Evolutionary conservation across 1,140 invertebrate genomes (phyloP).

Genomic region (Eulimnadia texana): DNA sequence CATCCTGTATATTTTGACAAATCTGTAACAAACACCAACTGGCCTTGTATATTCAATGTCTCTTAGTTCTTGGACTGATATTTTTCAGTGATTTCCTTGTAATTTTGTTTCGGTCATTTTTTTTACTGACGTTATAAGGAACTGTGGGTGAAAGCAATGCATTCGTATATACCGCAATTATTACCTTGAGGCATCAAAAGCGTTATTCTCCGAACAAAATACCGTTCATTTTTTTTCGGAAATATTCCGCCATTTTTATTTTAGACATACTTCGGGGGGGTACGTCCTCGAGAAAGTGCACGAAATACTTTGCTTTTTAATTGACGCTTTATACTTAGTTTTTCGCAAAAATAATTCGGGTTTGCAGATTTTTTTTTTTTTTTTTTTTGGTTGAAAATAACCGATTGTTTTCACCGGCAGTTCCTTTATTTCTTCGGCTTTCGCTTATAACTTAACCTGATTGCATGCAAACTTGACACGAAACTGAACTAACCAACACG

Average conservation of each 20-base stretch:
- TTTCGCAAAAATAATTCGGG: not conserved
- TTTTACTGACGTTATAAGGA: not conserved
- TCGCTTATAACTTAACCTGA: too few species aligned
- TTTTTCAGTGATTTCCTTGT: not conserved
- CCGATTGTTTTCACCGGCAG: not conserved
- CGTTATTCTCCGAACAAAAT: not conserved
- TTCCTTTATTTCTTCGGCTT: not conserved
- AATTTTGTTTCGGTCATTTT: not conserved
- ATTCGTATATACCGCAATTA: not conserved
- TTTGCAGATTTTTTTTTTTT: too few species aligned
- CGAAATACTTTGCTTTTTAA: too few species aligned
- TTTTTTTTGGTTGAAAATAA: too few species aligned
- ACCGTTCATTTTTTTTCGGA: too few species aligned
- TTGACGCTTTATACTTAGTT: not conserved
- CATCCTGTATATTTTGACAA: not conserved
- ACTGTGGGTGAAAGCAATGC: not conserved
- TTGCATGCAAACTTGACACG: too few species aligned
- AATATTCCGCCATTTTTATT: too few species aligned
- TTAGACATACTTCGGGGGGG: too few species aligned
- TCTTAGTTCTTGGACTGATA: not conserved
- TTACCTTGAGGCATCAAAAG: not conserved
- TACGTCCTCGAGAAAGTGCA: too few species aligned
- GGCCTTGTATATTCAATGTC: not conserved
- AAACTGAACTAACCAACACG: too few species aligned
- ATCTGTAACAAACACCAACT: not conserved